Conservation (phyloP, 2,113 vertebrate genomes). For the Pseudopodoces humilis region DNA sequence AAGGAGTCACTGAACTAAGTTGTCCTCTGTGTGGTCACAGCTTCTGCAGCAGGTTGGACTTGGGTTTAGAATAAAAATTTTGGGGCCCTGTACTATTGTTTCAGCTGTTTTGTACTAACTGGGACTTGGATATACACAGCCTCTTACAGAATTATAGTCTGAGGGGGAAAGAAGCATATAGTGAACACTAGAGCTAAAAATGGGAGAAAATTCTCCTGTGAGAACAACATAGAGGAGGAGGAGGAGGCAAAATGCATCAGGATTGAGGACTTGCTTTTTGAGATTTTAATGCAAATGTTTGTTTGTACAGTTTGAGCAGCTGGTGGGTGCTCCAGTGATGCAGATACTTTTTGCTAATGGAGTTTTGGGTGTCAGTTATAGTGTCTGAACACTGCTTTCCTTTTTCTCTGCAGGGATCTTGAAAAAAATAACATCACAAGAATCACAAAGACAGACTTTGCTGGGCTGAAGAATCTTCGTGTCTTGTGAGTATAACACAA, state of each 20-base stretch:
- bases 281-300: neutral
- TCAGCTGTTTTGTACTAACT: neutral
- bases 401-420: conserved; percentile 82
- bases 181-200: neutral
- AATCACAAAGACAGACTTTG: conserved; percentile 93
- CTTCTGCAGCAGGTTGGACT: neutral
- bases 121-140: neutral
- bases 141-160: neutral
- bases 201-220: neutral
- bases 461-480: conserved; percentile 92
- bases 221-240: fast-evolving
- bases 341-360: neutral
- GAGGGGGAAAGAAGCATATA: neutral
- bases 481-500: conserved; percentile 88
- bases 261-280: neutral
- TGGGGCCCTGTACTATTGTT: neutral
- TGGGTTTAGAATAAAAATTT: neutral
- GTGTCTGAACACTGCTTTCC: neutral
- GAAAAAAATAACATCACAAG: conserved; percentile 97
- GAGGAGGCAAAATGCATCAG: neutral
- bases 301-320: neutral
- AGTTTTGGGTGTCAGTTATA: neutral
- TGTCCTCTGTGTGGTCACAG: neutral
- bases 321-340: neutral
- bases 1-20: neutral